Conservation (phyloP, 35 echinoderm and acorn worm genomes). For the Holothuria glaberrima region DNA sequence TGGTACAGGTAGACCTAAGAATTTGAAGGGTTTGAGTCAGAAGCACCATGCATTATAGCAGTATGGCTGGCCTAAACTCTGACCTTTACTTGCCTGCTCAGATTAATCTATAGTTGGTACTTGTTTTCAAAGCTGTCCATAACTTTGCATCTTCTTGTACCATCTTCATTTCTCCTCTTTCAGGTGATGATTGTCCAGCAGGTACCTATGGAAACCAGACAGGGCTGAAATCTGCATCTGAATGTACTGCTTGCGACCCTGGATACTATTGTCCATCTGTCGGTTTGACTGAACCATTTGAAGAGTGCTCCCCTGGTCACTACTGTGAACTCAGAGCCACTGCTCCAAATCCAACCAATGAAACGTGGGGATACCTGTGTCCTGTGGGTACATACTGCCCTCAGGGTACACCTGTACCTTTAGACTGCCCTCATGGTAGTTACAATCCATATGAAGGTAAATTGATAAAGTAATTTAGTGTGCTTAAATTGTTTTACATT, state of each 20-base stretch:
- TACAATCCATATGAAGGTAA: constrained; percentile 91
- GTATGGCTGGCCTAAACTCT: too few relatives aligned
- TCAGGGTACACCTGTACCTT: constrained; percentile 74
- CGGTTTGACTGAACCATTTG: constrained; percentile 74
- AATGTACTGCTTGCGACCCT: constrained; percentile 88
- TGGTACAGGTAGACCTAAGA: too few relatives aligned
- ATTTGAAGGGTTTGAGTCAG: too few relatives aligned
- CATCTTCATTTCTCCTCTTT: background rate
- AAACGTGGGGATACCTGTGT: constrained; percentile 84
- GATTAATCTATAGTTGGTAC: too few relatives aligned
- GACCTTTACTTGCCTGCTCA: too few relatives aligned
- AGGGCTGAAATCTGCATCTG: constrained; percentile 61
- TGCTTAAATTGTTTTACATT: too few relatives aligned
- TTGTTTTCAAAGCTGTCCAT: too few relatives aligned
- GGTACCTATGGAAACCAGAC: constrained; percentile 96
- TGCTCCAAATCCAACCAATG: constrained; percentile 76
- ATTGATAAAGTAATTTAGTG: too few relatives aligned
- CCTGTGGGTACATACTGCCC: constrained; percentile 90
- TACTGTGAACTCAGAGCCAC: constrained; percentile 88
- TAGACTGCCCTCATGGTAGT: constrained; percentile 73
- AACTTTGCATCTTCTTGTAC: too few relatives aligned
- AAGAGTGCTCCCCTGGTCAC: constrained; percentile 70
- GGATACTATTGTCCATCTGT: constrained; percentile 80
- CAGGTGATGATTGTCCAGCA: constrained; percentile 88
- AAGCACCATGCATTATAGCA: too few relatives aligned